phyloP scores from a whole-genome alignment of 1,140 invertebrate genomes.

The Anadara kagoshimensis region DNA sequence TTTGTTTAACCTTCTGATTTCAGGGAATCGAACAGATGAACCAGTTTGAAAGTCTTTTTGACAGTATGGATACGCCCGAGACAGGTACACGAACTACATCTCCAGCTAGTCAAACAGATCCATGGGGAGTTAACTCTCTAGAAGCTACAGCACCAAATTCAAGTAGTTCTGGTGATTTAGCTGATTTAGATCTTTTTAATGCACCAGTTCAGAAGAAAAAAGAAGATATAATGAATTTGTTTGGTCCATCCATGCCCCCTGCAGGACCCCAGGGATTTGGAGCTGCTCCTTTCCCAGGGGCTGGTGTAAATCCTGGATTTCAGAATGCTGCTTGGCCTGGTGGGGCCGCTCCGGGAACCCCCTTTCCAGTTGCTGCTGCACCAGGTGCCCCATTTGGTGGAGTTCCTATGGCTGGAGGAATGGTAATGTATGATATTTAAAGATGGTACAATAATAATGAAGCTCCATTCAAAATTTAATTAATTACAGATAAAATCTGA shows the following conservation, averaged over 20 bases:
- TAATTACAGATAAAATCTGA: no score
- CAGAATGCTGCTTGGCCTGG: constrained; percentile 27
- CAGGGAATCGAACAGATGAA: constrained; percentile 72
- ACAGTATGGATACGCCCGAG: constrained; percentile 29
- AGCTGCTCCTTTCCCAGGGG: constrained; percentile 8
- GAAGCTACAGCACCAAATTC: constrained; percentile 17
- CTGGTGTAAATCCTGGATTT: constrained; percentile 18
- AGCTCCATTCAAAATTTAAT: no score
- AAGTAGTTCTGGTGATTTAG: constrained; percentile 28
- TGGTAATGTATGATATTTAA: neutral
- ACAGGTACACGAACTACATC: constrained; percentile 39
- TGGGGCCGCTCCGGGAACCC: neutral
- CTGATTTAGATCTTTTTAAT: constrained; percentile 40
- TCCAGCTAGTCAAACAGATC: constrained; percentile 36
- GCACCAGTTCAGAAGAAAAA: constrained; percentile 30
- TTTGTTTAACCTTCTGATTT: constrained; percentile 9
- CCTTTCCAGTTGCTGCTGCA: constrained; percentile 1
- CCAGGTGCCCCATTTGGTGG: constrained; percentile 9
- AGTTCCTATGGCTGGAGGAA: neutral
- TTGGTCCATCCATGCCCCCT: constrained; percentile 22
- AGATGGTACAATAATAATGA: no score
- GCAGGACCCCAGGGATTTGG: constrained; percentile 17
- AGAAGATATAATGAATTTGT: constrained; percentile 35
- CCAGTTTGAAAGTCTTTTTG: constrained; percentile 53
- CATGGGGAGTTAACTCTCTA: constrained; percentile 58